Base-by-base conservation (phyloP, 2,888 invertebrate genomes). In the Eupithecia exiguata region DNA sequence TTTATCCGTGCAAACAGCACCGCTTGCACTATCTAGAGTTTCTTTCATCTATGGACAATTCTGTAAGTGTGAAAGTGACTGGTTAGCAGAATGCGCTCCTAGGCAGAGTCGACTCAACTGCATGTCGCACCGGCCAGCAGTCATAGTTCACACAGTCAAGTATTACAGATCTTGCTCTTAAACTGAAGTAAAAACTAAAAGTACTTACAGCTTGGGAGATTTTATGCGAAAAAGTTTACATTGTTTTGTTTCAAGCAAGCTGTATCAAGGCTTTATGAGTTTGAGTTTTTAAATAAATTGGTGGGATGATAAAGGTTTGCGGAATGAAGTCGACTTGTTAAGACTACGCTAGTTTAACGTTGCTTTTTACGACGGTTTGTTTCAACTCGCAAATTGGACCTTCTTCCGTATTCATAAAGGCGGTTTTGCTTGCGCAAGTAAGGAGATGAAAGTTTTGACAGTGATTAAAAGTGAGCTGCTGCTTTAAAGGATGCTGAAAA, bases 121-220 rank as follows among this genome's bases (percentile, higher is more conserved):
- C 49, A 40, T 40, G 25, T 38, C 16, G 14, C 63, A 43, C 58
- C 21, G 12, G 6, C 21, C 21, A n/a, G 58, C 18, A 25, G 10
- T 40, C 70, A 61, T 68, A 68, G 58, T 65, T 71, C 38, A 72
- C 38, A 72, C 10, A 58, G 30, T 70, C 72, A 75, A 75, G 68
- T 38, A 65, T 68, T 40, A 65, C 70, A 53, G 77, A 80, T 77
- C 72, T 74, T 72, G 74, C 75, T 74, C 80, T 84, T 82, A 83
- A 84, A 84, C 71, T 78, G 84, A 77, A 83, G 83, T 85, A 84
- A 84, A 86, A 82, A 83, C 84, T 84, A 82, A 81, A 86, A 86
- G 84, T 86, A 81, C 85, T 86, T 79, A 75, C 62, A 78, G 81
- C 76, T 85, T 83, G 73, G 69, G 75, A 80, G 80, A 81, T 83